Percentiles rank a stretch among this genome's conserved stretches.
Evolutionary conservation across 2,113 vertebrate species (phyloP).

Genomic region (Zeus faber): DNA sequence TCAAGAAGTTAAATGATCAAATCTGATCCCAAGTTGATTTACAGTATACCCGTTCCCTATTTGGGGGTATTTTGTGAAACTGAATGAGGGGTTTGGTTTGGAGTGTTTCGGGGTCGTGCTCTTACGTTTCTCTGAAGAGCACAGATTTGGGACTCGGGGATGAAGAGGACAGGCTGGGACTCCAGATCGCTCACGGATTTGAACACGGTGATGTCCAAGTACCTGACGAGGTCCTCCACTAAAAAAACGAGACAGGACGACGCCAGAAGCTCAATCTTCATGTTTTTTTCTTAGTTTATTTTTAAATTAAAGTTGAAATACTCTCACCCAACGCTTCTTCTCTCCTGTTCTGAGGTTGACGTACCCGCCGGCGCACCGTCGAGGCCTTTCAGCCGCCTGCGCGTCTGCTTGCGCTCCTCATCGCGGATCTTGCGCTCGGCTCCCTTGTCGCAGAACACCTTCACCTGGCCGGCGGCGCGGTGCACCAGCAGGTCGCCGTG

Average conservation of each 20-base stretch:
- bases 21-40: too few species aligned
- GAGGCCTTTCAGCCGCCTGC: constrained; percentile 81
- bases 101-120: too few species aligned
- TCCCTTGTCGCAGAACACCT: constrained; percentile 89
- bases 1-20: too few species aligned
- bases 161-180: not conserved
- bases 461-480: constrained; percentile 84
- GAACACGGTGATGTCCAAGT: not conserved
- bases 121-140: not conserved
- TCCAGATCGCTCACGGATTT: not conserved
- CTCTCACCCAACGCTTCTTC: not conserved
- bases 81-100: too few species aligned
- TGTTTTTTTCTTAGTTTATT: too few species aligned
- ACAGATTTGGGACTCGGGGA: not conserved
- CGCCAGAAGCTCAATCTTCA: too few species aligned
- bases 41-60: too few species aligned
- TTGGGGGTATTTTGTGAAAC: too few species aligned
- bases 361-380: too few species aligned
- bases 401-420: constrained; percentile 84
- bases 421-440: constrained; percentile 86
- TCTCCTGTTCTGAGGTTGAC: not conserved
- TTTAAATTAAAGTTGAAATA: not conserved
- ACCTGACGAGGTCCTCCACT: not conserved
- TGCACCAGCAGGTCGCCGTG: constrained; percentile 85
- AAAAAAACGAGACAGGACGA: not conserved